These are phyloP conservation scores for Eupelmus urozonus DNA, from an alignment of 2,888 invertebrate species.

Conservation along the genomic window DNA sequence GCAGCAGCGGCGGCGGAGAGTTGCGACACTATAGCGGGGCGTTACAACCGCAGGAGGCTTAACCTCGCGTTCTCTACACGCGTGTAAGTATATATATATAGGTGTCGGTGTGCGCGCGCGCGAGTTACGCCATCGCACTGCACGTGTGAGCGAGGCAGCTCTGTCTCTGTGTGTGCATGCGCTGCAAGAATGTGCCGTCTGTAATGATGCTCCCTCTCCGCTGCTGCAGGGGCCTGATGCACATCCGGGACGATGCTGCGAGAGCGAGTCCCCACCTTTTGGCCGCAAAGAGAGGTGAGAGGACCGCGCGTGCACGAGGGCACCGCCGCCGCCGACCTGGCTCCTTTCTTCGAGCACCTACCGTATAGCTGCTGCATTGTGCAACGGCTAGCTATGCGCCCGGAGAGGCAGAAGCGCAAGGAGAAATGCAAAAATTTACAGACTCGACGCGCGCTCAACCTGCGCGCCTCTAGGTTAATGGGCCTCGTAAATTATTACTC, in stretches of 20 bases:
- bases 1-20: background rate
- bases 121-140: constrained; percentile 40
- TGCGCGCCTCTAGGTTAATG: constrained; percentile 30
- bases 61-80: background rate
- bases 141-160: background rate
- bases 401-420: background rate
- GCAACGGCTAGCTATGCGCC: too few species aligned
- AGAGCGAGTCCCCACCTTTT: constrained; percentile 14
- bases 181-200: constrained; percentile 54
- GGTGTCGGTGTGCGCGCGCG: constrained; percentile 20
- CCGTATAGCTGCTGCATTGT: too few species aligned
- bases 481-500: constrained; percentile 47
- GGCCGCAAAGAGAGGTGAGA: constrained; percentile 61
- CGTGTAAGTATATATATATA: background rate
- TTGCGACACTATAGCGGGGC: constrained; percentile 27
- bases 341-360: too few species aligned
- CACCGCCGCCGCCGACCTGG: background rate
- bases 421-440: constrained; percentile 18
- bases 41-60: background rate
- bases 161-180: too few species aligned
- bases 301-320: constrained; percentile 45
- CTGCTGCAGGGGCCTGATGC: constrained; percentile 55
- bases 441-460: too few species aligned
- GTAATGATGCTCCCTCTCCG: constrained; percentile 53
- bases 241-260: constrained; percentile 66